Evolutionary conservation across 2,797 vertebrate species (phyloP), one percentile per base, ranked within the genome.

Genomic region (Gallirallus australis): DNA sequence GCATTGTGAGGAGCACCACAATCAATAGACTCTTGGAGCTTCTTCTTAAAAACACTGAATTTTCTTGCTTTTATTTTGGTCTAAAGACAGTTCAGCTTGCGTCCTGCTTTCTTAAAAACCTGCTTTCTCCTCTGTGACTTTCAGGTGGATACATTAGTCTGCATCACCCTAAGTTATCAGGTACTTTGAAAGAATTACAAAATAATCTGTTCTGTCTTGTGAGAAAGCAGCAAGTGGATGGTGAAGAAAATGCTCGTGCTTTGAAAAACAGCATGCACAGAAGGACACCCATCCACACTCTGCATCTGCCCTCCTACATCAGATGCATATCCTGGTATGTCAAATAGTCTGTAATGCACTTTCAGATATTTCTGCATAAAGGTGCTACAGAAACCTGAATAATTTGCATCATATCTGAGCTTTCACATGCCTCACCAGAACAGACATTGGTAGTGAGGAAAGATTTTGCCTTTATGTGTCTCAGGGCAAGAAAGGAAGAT

Each of bases 401-500:
- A 24, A 80, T 83, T 88, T 86, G 79, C 35, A 82, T 71, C 13
- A 23, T 19, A 65, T 48, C 37, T 81, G 52, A 82, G 47, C 31
- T 94, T 94, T 86, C 75, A 24, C 10, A 40, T 31, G 47, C 39
- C 45, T 91, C 65, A 68, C n/a, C 40, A 87, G 61, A 90, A 61
- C 37, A 76, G 39, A 68, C 19, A 63, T 56, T 40, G 53, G 66
- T 16, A 82, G 57, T 2, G 45, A 94, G 86, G 75, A 90, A 84
- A 50, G 63, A 79, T 93, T 96, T 94, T 85, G 73, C 75, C 89
- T 93, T 88, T 89, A 45, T 64, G 52, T 64, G 52, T 86, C 0
- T 1, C 45, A 56, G 71, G 69, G 64, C 19, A 86, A 93, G 81
- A 95, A 95, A 96, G 91, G 91, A 94, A 95, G 91, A 72, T 94